Evolutionary conservation across 2,888 invertebrate species (phyloP), one percentile per base, ranked within the genome.

Genomic region (Plagodis dolabraria): DNA sequence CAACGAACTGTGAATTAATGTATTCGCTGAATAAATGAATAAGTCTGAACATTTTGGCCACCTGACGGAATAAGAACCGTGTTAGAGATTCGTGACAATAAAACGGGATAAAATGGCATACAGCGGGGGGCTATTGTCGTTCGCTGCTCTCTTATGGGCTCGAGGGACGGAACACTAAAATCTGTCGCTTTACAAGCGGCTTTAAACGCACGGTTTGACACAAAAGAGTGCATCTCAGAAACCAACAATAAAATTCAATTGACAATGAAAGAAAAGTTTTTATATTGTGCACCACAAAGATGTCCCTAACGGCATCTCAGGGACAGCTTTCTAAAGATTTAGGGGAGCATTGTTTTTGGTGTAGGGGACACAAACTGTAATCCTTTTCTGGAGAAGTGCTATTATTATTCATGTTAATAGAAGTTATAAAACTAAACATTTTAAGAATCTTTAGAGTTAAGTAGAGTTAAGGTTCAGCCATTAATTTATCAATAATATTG

Each of bases 181-280:
- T 82, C 78, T 80, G 74, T 77, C 68, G 75, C 77, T 81, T 76
- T 83, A 87, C 88, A 86, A 88, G 85, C 85, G 82, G 87, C 88
- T 90, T 91, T 87, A 80, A 84, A 87, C 92, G 92, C 90, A 86
- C 90, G 87, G 88, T 86, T 89, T 82, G 74, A 80, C 88, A 91
- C 89, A 92, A 92, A 90, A 89, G 90, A 82, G 82, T 79, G 80
- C 85, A 87, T 89, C 87, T 87, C 80, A 84, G 88, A 89, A 92
- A 89, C 90, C 87, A 82, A 90, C 91, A 90, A 92, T 92, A 92
- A 92, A 89, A 87, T 88, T 90, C 89, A 90, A 90, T 90, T 90
- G 90, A 91, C 92, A 90, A 90, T 87, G 85, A 85, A 82, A 82
- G 77, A 85, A 80, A 80, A 75, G 72, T 70, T 81, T 86, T 83